Conservation (phyloP, 2,888 invertebrate genomes). For the Choristoneura rosaceana region DNA sequence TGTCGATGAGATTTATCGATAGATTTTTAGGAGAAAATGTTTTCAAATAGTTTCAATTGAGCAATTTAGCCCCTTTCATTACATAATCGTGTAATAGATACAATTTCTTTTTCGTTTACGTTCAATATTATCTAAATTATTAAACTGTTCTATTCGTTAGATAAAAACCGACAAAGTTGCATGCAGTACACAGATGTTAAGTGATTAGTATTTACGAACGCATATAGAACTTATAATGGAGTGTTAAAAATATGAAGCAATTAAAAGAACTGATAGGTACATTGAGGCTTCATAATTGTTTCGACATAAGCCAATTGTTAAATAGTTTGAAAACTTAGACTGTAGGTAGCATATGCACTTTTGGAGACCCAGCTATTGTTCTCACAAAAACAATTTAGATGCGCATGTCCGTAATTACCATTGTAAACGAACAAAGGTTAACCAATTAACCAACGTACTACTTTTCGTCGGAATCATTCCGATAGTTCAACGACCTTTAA, state of each 20-base stretch:
- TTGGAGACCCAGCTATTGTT: conserved; percentile 35
- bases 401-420: conserved; percentile 38
- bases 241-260: no score
- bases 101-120: no score
- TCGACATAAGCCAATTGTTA: not conserved
- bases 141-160: no score
- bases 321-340: not conserved
- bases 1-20: conserved; percentile 51
- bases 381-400: conserved; percentile 39
- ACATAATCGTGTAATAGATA: no score
- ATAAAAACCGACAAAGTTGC: no score
- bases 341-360: conserved; percentile 22
- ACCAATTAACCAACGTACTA: conserved; percentile 54
- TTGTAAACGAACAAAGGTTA: conserved; percentile 50
- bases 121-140: no score
- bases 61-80: no score
- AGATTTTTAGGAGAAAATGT: not conserved
- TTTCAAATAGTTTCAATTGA: not conserved
- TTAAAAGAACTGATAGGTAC: not conserved
- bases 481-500: conserved; percentile 62
- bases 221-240: no score
- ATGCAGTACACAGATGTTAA: no score
- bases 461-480: conserved; percentile 60
- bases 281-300: not conserved
- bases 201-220: no score